Base-by-base conservation (phyloP, 2,888 invertebrate genomes). In the Melieria crassipennis region DNA sequence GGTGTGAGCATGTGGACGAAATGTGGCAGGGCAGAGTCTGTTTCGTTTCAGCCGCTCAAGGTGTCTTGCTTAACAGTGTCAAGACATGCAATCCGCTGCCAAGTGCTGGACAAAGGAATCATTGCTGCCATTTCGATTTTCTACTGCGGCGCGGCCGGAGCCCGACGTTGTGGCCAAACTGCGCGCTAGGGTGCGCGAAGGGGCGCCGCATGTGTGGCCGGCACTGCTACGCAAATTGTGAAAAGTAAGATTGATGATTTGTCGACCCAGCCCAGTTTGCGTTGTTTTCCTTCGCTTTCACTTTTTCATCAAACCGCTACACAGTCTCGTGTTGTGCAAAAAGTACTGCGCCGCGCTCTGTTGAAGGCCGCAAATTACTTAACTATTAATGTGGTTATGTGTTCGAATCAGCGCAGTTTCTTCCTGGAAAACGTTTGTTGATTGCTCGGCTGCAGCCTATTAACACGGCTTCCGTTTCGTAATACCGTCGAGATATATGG, bases 61-160 rank as follows among this genome's bases (percentile, higher is more conserved):
- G 13, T 42, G 9, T 43, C 45, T 43, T 52, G 50, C 45, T 30
- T 81, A 81, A 81, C 80, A 80, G 81, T 78, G 57, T 30, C 57
- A 73, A 76, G 79, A 82, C 80, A 81, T 81, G 80, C 80, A 76
- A 80, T 69, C 56, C 16, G n/a, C 50, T 60, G 55, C 55, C 7
- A 13, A 42, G 13, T 16, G 10, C 48, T 48, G n/a, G 48, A 7
- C 46, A 48, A 63, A 48, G 48, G 48, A 63, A 63, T 63, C 63
- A 63, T 63, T 16, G 48, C 13, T 43, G 42, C 45, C 61, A 61
- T 45, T 61, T 61, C 61, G 61, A 61, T 61, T 45, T 61, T 9
- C 11, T 11, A 43, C 45, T 30, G 11, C 7, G 43, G 43, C n/a
- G 30, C 3, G 30, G 30, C 30, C 30, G 30, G 30, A 30, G 30